These are phyloP conservation scores for Uropsilus gracilis DNA, from an alignment of 2,113 vertebrate genomes.

Conservation along the genomic window DNA sequence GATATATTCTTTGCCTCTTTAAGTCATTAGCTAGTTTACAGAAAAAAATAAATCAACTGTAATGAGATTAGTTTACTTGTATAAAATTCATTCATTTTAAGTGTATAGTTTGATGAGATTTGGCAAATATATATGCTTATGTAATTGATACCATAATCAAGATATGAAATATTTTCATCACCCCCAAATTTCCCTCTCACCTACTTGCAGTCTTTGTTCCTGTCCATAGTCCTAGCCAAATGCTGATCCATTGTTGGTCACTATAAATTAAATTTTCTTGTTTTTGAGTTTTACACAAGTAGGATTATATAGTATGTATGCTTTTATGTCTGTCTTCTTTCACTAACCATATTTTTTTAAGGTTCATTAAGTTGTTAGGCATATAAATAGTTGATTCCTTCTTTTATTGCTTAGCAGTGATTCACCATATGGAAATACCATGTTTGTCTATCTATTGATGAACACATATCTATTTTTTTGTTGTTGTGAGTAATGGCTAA, in stretches of 20 bases:
- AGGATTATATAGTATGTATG: not conserved
- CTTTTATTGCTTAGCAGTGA: not conserved
- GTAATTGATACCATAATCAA: not conserved
- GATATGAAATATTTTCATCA: not conserved
- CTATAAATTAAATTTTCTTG: not conserved
- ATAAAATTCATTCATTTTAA: constrained; percentile 1
- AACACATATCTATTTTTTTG: not conserved
- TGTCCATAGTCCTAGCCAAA: not conserved
- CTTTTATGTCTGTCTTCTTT: not conserved
- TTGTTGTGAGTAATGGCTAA: not conserved
- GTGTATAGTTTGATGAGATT: not conserved
- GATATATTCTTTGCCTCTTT: not conserved
- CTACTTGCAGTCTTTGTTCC: not conserved
- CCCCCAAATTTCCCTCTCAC: not conserved
- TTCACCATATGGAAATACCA: not conserved
- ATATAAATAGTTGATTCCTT: not conserved
- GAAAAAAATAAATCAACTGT: not conserved
- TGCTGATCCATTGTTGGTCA: not conserved
- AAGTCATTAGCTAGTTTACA: not conserved
- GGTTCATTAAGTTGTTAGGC: not conserved
- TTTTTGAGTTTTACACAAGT: constrained; percentile 1
- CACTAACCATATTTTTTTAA: not conserved
- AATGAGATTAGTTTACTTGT: not conserved
- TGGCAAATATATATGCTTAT: not conserved
- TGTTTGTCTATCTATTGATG: not conserved